Evolutionary conservation across 2,113 vertebrate genomes (phyloP).

Genomic region (Myotis yumanensis): DNA sequence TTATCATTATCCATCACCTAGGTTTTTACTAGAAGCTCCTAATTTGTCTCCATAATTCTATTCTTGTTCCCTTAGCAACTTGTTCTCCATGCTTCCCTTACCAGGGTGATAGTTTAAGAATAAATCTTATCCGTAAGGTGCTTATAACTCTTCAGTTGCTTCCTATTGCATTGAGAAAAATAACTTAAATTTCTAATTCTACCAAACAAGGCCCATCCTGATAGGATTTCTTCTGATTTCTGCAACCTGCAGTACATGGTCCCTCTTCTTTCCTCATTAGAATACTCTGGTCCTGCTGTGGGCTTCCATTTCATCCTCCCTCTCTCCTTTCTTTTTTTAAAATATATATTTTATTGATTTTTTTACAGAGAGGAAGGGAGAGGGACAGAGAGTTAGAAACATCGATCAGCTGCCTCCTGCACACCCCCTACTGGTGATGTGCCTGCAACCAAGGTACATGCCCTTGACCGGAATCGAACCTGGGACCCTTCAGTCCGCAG

Average conservation of each 20-base stretch:
- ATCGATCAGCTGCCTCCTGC: too few relatives aligned
- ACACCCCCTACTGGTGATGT: too few relatives aligned
- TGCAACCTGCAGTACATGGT: neutral
- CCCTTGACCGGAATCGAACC: too few relatives aligned
- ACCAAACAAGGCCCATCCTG: neutral
- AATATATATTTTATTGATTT: too few relatives aligned
- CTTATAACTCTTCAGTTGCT: neutral
- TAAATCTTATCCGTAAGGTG: neutral
- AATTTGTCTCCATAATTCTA: neutral
- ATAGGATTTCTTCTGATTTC: neutral
- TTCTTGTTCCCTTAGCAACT: neutral
- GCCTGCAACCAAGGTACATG: too few relatives aligned
- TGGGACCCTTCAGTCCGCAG: too few relatives aligned
- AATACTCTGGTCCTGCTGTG: neutral
- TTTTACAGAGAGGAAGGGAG: too few relatives aligned
- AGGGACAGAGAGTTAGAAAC: too few relatives aligned
- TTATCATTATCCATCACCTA: neutral
- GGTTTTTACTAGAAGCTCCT: neutral
- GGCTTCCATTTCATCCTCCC: neutral
- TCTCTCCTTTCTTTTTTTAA: neutral
- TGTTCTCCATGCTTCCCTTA: neutral
- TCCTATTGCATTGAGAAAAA: neutral
- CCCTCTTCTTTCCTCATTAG: neutral
- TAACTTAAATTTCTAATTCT: neutral
- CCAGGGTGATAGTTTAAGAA: neutral